These are phyloP conservation scores for Poeciliopsis paucimaculata DNA, from an alignment of 2,797 vertebrate species.

Conservation along the genomic window DNA sequence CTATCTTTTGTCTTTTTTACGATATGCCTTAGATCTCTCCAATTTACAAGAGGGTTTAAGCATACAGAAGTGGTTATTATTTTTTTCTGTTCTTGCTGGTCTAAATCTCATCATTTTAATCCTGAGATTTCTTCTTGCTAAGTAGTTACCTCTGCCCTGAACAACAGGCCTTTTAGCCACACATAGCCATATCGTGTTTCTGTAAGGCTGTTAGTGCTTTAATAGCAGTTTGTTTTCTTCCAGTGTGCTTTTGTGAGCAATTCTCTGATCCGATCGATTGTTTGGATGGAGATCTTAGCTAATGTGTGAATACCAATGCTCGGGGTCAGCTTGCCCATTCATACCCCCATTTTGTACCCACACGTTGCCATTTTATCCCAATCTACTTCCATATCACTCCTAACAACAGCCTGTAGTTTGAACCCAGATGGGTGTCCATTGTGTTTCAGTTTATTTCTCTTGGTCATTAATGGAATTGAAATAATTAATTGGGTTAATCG, in stretches of 20 bases:
- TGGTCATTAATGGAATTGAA: not conserved
- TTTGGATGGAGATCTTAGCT: slow-evolving; percentile 8
- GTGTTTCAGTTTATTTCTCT: not conserved
- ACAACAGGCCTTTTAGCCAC: not conserved
- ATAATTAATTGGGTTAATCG: too few relatives aligned
- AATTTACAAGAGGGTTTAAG: not conserved
- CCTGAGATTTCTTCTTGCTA: not conserved
- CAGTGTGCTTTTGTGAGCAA: slow-evolving; percentile 9
- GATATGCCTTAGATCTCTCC: not conserved
- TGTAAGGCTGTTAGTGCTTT: not conserved
- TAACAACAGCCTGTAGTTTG: not conserved
- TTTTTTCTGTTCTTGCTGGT: not conserved
- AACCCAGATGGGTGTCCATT: not conserved
- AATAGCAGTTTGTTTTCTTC: not conserved
- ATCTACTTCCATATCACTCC: not conserved
- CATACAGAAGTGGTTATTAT: not conserved
- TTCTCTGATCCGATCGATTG: slow-evolving; percentile 3
- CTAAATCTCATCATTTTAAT: not conserved
- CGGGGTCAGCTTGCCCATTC: not conserved
- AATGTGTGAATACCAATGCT: not conserved
- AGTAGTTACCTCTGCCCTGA: not conserved
- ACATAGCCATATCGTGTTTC: slow-evolving; percentile 17
- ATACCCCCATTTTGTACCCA: not conserved
- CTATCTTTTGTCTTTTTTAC: not conserved
- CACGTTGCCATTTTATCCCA: not conserved